Conservation (phyloP, 2,797 vertebrate genomes). For the Netta rufina region DNA sequence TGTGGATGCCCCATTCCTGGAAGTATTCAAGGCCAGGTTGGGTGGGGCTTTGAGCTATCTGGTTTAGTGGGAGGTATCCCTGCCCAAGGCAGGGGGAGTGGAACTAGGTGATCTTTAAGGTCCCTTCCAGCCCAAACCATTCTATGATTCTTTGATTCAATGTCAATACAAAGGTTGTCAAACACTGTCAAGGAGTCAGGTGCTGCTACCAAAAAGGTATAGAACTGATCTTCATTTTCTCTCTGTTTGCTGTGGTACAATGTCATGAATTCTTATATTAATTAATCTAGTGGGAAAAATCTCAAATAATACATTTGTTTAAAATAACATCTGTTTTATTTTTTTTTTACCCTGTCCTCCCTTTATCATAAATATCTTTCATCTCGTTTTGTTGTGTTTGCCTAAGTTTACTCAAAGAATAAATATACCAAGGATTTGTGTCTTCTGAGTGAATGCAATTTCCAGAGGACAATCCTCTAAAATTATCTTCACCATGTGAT, state of each 20-base stretch:
- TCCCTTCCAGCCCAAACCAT: too few species aligned
- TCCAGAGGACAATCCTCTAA: neutral
- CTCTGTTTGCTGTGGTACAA: constrained; percentile 10
- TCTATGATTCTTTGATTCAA: neutral
- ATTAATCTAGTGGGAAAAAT: constrained; percentile 65
- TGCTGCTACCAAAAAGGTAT: constrained; percentile 30
- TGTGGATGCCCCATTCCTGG: too few species aligned
- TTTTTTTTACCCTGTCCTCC: neutral
- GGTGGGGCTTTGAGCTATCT: too few species aligned
- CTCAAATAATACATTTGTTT: constrained; percentile 40
- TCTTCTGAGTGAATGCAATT: neutral
- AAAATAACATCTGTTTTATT: constrained; percentile 54
- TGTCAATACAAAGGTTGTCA: neutral
- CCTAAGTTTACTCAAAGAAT: neutral
- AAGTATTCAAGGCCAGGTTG: too few species aligned
- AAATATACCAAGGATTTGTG: neutral
- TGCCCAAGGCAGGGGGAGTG: too few species aligned
- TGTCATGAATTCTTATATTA: constrained; percentile 36
- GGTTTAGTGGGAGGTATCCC: too few species aligned
- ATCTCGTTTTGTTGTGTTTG: neutral
- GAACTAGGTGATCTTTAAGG: too few species aligned
- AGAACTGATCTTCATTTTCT: constrained; percentile 9
- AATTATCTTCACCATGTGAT: neutral
- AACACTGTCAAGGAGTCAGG: constrained; percentile 52
- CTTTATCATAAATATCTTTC: neutral